Evolutionary conservation across 2,113 vertebrate genomes (phyloP).

Genomic region (Meleagris gallopavo): DNA sequence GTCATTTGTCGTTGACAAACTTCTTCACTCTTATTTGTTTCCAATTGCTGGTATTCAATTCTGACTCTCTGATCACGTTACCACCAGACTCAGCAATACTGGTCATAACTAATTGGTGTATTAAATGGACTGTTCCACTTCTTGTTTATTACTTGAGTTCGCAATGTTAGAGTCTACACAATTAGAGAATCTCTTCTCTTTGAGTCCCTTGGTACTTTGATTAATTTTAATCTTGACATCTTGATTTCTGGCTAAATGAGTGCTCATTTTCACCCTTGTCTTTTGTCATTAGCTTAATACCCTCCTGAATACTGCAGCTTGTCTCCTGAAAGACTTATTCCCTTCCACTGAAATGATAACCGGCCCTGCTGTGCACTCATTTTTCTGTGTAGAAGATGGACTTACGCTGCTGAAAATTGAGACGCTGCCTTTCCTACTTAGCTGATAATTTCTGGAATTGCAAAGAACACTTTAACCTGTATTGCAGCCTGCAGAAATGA

Average conservation of each 20-base stretch:
- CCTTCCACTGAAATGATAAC: slow-evolving; percentile 50
- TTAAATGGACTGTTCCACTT: slow-evolving; percentile 46
- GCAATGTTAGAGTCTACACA: not conserved
- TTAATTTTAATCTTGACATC: slow-evolving; percentile 76
- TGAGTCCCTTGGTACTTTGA: slow-evolving; percentile 69
- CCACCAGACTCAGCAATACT: not conserved
- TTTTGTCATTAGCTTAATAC: slow-evolving; percentile 75
- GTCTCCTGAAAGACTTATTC: slow-evolving; percentile 68
- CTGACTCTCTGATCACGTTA: not conserved
- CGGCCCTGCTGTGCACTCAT: not conserved
- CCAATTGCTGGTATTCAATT: not conserved
- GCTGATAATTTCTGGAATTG: not conserved
- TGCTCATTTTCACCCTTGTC: slow-evolving; percentile 73
- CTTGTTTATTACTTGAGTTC: slow-evolving; percentile 52
- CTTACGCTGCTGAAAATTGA: not conserved
- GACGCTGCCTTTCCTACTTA: not conserved
- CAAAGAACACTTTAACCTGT: not conserved
- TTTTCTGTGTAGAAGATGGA: not conserved
- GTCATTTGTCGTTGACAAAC: slow-evolving; percentile 34
- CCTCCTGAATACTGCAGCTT: slow-evolving; percentile 71
- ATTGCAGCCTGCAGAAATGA: not conserved
- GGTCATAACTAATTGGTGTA: slow-evolving; percentile 37
- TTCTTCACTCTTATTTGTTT: slow-evolving; percentile 6
- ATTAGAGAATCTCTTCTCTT: slow-evolving; percentile 69
- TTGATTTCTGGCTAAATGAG: slow-evolving; percentile 76